phyloP scores from a whole-genome alignment of 2,888 invertebrate genomes.

The Machimus rusticus region DNA sequence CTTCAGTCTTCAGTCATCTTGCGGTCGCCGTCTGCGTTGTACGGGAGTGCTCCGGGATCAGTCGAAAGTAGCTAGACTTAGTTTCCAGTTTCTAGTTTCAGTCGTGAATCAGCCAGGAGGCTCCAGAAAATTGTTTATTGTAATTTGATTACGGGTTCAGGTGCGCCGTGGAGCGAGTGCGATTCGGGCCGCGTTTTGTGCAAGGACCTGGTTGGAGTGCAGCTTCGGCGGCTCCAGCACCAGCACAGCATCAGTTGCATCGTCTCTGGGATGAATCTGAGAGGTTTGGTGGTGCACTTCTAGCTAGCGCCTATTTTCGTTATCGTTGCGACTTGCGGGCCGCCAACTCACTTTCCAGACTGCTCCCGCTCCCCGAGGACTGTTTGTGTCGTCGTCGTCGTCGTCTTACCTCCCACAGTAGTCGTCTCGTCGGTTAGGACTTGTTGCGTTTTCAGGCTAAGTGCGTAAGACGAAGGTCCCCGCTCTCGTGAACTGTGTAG shows the following conservation, averaged over 20 bases:
- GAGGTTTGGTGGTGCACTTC: conserved; percentile 13
- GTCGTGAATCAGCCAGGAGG: not conserved
- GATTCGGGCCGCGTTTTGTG: not conserved
- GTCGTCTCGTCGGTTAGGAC: not conserved
- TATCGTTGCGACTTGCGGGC: not conserved
- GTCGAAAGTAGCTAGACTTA: not conserved
- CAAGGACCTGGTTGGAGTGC: not conserved
- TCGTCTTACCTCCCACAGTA: not conserved
- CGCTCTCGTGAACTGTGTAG: not conserved
- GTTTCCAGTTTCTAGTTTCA: not conserved
- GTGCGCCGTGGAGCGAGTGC: not conserved
- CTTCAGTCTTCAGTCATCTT: conserved; percentile 27
- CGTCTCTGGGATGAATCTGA: not conserved
- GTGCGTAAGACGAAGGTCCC: not conserved
- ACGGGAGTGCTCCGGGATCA: not conserved
- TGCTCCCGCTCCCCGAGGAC: not conserved
- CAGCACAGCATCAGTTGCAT: not conserved
- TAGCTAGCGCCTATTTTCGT: not conserved
- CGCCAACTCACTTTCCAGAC: not conserved
- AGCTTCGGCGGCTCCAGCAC: not conserved
- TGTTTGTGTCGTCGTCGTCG: not conserved
- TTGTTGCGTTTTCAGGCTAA: not conserved
- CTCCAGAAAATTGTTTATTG: conserved; percentile 3
- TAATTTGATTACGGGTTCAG: not conserved
- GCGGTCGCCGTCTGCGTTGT: not conserved